Evolutionary conservation across 2,888 invertebrate species (phyloP), one percentile per base, ranked within the genome.

Genomic region (Troides oblongomaculatus): DNA sequence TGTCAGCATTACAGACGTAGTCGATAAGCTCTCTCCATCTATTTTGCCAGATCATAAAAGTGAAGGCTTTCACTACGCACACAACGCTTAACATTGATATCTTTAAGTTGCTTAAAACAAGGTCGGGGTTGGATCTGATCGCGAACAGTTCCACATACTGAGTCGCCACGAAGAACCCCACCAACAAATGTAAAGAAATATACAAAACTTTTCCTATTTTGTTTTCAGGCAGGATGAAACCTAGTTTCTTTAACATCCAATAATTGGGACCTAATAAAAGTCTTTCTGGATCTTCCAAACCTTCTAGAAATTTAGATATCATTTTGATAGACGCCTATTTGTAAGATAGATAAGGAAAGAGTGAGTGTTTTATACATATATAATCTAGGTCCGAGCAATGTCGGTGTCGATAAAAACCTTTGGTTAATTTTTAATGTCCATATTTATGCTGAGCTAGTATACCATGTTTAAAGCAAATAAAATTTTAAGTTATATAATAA

Each of bases 81-180:
- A 90, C 81, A 12, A 84, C 80, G 74, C 89, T 90, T 57, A 90
- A 72, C 87, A 90, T 89, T 0, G 90, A 87, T 73, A 90, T 87
- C 74, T 84, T 90, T 46, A 90, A 73, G 72, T 90, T 90, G 0
- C 86, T 87, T n/a, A 89, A 66, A 0, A 89, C 85, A 0, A 81
- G 80, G 76, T 86, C 84, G 61, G 89, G 74, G 71, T 91, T 77
- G 0, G 87, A 85, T 75, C 83, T 81, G 68, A 89, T 84, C 0
- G 84, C 79, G 62, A 85, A 89, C 4, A 89, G 76, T 70, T 91
- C 92, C 68, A 87, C 78, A 66, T 82, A 89, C 69, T 91, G 86
- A 0, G 89, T 82, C 4, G 86, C 0, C 2, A 91, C 88, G 69
- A 90, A 91, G 50, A 83, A 66, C 1, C 82, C 75, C 1, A 80